Percentiles rank a stretch among this genome's conserved stretches.
phyloP scores from a whole-genome alignment of 2,888 invertebrate genomes.

The Dioctria linearis region DNA sequence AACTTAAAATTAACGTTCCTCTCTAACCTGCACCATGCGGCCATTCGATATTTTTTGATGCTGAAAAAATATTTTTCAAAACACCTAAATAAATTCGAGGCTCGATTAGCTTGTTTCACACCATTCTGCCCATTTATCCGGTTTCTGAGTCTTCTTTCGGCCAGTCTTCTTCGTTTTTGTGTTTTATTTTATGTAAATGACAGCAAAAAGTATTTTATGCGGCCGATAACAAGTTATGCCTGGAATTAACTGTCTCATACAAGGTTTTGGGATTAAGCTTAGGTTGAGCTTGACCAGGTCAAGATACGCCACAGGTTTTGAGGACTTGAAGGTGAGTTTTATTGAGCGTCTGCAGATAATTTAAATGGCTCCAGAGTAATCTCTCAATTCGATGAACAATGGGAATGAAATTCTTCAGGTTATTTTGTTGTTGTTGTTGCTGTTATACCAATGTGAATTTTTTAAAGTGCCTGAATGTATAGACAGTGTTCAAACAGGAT shows the following conservation, averaged over 20 bases:
- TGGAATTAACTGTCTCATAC: conserved; percentile 45
- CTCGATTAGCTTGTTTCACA: conserved; percentile 53
- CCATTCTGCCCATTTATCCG: conserved; percentile 49
- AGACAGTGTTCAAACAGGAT: conserved; percentile 27
- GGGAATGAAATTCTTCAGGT: conserved; percentile 36
- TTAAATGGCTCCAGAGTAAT: conserved; percentile 52
- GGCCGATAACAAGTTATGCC: conserved; percentile 48
- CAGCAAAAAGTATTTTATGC: conserved; percentile 50
- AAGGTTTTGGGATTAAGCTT: conserved; percentile 31
- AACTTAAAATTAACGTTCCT: conserved; percentile 28
- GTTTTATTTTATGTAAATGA: conserved; percentile 51
- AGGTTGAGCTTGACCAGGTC: conserved; percentile 48
- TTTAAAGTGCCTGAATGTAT: conserved; percentile 2
- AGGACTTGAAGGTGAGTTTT: conserved; percentile 50
- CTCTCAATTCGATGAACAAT: conserved; percentile 52
- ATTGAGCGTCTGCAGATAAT: conserved; percentile 53
- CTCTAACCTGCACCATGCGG: background rate
- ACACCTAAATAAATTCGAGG: conserved; percentile 32
- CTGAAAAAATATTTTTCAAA: conserved; percentile 42
- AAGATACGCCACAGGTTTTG: conserved; percentile 31
- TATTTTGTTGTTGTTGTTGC: background rate
- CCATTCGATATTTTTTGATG: conserved; percentile 42
- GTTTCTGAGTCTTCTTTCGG: conserved; percentile 38
- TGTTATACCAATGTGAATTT: background rate
- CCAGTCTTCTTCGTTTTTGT: conserved; percentile 11